Evolutionary conservation across 2,797 vertebrate species (phyloP).

Genomic region (Alosa sapidissima): DNA sequence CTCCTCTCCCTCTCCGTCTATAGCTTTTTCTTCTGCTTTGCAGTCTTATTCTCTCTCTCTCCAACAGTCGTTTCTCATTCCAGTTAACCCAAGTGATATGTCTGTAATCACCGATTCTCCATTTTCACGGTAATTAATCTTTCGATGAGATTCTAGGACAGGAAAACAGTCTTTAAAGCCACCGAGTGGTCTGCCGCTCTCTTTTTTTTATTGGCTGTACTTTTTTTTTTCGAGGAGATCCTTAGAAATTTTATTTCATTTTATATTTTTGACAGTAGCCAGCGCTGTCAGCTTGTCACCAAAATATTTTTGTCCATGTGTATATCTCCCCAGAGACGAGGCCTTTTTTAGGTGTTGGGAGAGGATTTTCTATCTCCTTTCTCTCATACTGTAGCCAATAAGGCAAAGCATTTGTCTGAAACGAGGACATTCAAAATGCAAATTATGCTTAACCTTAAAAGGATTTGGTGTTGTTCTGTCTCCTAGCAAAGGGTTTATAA

Average conservation of each 20-base stretch:
- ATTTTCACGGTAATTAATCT: slow-evolving; percentile 13
- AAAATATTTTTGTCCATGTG: slow-evolving; percentile 19
- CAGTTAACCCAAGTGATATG: neutral
- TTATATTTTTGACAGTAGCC: neutral
- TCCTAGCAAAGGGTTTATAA: neutral
- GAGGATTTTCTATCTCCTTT: slow-evolving; percentile 6
- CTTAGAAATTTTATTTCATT: neutral
- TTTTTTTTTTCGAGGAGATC: neutral
- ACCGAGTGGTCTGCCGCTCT: neutral
- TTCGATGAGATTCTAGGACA: neutral
- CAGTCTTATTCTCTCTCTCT: neutral
- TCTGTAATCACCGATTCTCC: slow-evolving; percentile 16
- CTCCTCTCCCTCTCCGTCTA: neutral
- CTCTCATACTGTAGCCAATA: neutral
- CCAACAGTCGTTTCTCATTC: neutral
- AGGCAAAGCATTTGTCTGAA: neutral
- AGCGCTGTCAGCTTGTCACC: slow-evolving; percentile 1
- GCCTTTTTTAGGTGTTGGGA: neutral
- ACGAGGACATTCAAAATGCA: slow-evolving; percentile 3
- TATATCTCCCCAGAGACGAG: neutral
- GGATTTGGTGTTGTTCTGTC: neutral
- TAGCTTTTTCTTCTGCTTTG: neutral
- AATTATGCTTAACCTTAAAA: slow-evolving; percentile 15
- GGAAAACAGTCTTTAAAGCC: slow-evolving; percentile 16
- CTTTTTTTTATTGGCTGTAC: neutral